Conservation (phyloP, 2,113 vertebrate genomes). For the Mixornis gularis region DNA sequence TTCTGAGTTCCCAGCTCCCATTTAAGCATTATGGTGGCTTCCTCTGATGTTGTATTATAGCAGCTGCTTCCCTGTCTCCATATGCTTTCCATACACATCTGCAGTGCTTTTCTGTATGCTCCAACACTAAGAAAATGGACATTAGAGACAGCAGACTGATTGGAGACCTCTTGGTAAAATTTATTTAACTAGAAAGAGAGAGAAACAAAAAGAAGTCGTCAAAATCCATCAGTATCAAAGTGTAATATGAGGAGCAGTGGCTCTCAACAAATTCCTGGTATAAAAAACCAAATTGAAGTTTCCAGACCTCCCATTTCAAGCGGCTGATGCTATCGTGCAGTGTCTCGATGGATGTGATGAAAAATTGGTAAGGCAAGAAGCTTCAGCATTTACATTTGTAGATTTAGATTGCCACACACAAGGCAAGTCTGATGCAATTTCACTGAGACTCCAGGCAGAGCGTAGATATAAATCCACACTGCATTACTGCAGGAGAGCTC, state of each 20-base stretch:
- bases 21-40: neutral
- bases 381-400: neutral
- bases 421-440: conserved; percentile 23
- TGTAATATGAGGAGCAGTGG: neutral
- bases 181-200: neutral
- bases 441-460: conserved; percentile 10
- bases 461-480: neutral
- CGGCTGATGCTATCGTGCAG: neutral
- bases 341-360: neutral
- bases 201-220: neutral
- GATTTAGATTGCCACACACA: conserved; percentile 22
- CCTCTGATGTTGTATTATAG: neutral
- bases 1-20: neutral
- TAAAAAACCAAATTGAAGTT: neutral
- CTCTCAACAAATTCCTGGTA: neutral
- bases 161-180: neutral
- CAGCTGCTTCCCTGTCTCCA: neutral
- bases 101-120: neutral
- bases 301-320: conserved; percentile 10
- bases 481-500: neutral
- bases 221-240: conserved; percentile 14
- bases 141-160: neutral
- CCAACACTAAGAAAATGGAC: neutral
- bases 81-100: neutral
- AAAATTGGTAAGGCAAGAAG: neutral